phyloP scores from a whole-genome alignment of 1,140 invertebrate species.

The Temnothorax nylanderi region DNA sequence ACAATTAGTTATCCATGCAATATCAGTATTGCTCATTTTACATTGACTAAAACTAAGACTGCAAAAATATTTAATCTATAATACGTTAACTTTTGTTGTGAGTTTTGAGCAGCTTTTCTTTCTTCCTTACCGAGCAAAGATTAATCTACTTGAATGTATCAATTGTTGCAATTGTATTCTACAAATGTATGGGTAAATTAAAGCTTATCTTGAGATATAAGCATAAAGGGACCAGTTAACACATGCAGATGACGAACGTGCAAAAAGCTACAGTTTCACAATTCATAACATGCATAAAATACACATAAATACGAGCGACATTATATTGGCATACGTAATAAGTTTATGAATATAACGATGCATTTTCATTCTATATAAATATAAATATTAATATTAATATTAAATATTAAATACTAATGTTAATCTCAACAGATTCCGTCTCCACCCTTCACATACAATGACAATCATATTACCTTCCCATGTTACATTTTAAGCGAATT shows the following conservation, averaged over 20 bases:
- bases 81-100: not conserved
- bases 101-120: not conserved
- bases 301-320: not conserved
- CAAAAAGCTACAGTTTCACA: not conserved
- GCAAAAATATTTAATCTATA: not conserved
- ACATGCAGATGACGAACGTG: conserved; percentile 26
- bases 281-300: conserved; percentile 5
- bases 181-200: not conserved
- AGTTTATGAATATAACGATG: not conserved
- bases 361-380: conserved; percentile 4
- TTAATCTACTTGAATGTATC: not conserved
- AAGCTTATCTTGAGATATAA: conserved; percentile 2
- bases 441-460: not conserved
- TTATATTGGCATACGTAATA: not conserved
- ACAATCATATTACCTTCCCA: not conserved
- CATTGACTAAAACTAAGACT: not conserved
- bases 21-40: not conserved
- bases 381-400: not conserved
- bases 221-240: not conserved
- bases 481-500: not conserved
- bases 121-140: not conserved
- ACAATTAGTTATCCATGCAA: not conserved
- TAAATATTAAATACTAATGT: not conserved
- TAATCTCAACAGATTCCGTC: not conserved
- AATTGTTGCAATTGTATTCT: not conserved